phyloP scores from a whole-genome alignment of 2,888 invertebrate genomes.

The Ethmia dodecea region DNA sequence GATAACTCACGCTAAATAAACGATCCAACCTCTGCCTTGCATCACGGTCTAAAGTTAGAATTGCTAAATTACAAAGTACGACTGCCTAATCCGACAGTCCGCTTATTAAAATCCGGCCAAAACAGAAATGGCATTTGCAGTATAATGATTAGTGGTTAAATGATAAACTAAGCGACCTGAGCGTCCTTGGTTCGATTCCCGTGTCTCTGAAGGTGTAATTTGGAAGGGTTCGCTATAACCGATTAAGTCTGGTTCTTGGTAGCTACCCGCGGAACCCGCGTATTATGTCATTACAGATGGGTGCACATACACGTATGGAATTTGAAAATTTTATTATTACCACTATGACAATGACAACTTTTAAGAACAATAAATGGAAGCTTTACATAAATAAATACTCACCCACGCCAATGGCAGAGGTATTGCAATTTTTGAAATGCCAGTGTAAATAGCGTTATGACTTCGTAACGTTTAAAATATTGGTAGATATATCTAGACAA shows the following conservation, averaged over 20 bases:
- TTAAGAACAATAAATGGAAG: too few species aligned
- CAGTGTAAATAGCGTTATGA: too few species aligned
- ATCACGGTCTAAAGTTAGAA: constrained; percentile 45
- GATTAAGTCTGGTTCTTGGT: constrained; percentile 70
- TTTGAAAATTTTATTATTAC: constrained; percentile 8
- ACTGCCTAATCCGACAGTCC: constrained; percentile 48
- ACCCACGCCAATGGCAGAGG: too few species aligned
- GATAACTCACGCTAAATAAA: constrained; percentile 13
- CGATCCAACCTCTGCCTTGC: constrained; percentile 23
- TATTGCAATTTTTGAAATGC: too few species aligned
- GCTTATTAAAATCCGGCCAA: constrained; percentile 62
- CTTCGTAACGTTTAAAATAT: too few species aligned
- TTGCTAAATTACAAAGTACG: constrained; percentile 51
- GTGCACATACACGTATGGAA: constrained; percentile 10
- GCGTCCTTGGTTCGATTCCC: constrained; percentile 72
- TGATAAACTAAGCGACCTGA: constrained; percentile 68
- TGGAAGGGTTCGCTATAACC: constrained; percentile 65
- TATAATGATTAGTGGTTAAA: constrained; percentile 71
- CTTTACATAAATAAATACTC: too few species aligned
- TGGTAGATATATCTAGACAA: too few species aligned
- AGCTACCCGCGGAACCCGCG: constrained; percentile 50
- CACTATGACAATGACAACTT: too few species aligned
- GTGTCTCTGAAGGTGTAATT: constrained; percentile 75
- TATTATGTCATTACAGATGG: constrained; percentile 50
- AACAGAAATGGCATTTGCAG: constrained; percentile 70